A percentile compares a stretch with the other conserved stretches of the same genome.
phyloP scores from a whole-genome alignment of 2,888 invertebrate genomes.

The Andrena hattorfiana region DNA sequence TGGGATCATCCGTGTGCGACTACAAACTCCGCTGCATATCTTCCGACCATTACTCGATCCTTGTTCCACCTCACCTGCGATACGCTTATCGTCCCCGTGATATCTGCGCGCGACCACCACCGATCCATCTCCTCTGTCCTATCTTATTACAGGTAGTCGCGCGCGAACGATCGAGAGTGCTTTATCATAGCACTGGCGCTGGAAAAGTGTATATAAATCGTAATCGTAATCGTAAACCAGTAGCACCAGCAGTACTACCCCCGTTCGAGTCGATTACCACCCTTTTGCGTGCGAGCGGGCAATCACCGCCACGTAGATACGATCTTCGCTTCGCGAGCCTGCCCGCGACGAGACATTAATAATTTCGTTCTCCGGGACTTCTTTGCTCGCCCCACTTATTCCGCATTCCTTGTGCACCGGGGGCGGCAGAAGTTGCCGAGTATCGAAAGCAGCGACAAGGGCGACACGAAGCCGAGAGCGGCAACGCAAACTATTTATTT shows the following conservation, averaged over 20 bases:
- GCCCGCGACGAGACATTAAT: slow-evolving; percentile 22
- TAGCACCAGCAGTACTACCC: background rate
- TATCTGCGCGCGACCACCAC: background rate
- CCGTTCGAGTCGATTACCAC: background rate
- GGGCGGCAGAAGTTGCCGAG: slow-evolving; percentile 5
- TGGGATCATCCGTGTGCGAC: slow-evolving; percentile 50
- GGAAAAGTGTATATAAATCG: background rate
- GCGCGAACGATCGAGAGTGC: background rate
- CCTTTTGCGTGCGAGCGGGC: slow-evolving; percentile 9
- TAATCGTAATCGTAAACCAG: background rate
- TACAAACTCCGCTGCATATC: slow-evolving; percentile 21
- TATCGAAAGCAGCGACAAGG: slow-evolving; percentile 20
- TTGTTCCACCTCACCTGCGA: slow-evolving; percentile 3
- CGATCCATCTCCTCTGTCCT: background rate
- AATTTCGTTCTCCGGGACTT: slow-evolving; percentile 33
- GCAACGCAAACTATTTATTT: slow-evolving; percentile 63
- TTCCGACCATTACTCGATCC: slow-evolving; percentile 15
- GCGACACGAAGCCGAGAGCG: slow-evolving; percentile 54
- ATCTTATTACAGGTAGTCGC: background rate
- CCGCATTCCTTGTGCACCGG: slow-evolving; percentile 33
- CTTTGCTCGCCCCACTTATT: slow-evolving; percentile 40
- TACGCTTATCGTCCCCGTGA: background rate
- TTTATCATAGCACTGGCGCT: background rate
- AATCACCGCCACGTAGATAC: slow-evolving; percentile 1
- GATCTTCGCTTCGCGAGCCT: slow-evolving; percentile 11